Evolutionary conservation across 2,113 vertebrate species (phyloP).

Genomic region (Aphyosemion australe): DNA sequence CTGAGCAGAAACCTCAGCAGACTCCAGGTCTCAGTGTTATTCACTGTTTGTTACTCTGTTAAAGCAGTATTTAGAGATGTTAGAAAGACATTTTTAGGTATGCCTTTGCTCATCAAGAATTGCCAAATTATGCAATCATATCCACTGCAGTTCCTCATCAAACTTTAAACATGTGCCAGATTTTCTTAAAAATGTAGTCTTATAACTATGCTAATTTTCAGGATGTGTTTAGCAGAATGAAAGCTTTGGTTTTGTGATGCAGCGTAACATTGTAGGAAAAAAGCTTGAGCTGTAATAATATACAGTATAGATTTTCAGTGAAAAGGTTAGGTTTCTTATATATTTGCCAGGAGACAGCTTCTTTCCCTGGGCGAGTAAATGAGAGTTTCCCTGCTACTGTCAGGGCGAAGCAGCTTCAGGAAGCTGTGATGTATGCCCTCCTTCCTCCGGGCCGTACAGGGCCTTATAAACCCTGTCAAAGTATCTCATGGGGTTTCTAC

Average conservation of each 20-base stretch:
- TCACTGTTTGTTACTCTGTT: constrained; percentile 32
- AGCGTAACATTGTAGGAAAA: constrained; percentile 22
- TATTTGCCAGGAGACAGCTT: constrained; percentile 60
- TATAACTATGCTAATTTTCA: constrained; percentile 36
- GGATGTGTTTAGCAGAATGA: constrained; percentile 30
- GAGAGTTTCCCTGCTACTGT: constrained; percentile 51
- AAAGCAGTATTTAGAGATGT: constrained; percentile 30
- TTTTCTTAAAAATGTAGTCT: constrained; percentile 26
- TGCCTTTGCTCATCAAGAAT: constrained; percentile 62
- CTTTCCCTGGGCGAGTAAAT: constrained; percentile 50
- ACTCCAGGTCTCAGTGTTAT: not conserved
- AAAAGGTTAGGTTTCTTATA: constrained; percentile 59
- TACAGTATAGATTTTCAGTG: constrained; percentile 40
- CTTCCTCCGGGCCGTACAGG: constrained; percentile 58
- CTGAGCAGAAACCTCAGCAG: not conserved
- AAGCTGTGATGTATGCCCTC: constrained; percentile 65
- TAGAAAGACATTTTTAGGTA: constrained; percentile 29
- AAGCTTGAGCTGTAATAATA: constrained; percentile 38
- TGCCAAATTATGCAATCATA: constrained; percentile 70
- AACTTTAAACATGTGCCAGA: constrained; percentile 45
- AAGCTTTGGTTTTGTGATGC: constrained; percentile 34
- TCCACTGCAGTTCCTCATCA: constrained; percentile 47
- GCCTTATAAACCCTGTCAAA: constrained; percentile 76
- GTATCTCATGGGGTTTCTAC: constrained; percentile 72
- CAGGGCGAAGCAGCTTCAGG: constrained; percentile 59